Conservation (phyloP, 2,888 invertebrate species). For the Harpalus rufipes region DNA sequence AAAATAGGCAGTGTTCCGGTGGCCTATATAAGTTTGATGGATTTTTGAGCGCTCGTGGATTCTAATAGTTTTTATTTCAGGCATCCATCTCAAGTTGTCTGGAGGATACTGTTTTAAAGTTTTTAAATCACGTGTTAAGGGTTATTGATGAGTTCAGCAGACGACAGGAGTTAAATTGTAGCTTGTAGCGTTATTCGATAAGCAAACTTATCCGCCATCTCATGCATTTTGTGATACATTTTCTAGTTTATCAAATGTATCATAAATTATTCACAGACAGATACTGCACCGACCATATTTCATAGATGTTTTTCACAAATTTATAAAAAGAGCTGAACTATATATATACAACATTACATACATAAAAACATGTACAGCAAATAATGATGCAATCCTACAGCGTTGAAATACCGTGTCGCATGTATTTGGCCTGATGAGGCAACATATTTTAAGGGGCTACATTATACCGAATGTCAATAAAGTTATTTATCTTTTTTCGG, state of each 20-base stretch:
- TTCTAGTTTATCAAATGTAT: slow-evolving; percentile 24
- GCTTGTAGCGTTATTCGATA: slow-evolving; percentile 46
- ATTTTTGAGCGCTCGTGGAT: slow-evolving; percentile 36
- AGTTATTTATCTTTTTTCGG: no score
- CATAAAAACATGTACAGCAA: no score
- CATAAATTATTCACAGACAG: slow-evolving; percentile 3
- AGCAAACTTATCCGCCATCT: slow-evolving; percentile 40
- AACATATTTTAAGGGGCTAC: no score
- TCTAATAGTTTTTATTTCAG: slow-evolving; percentile 55
- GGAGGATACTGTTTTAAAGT: slow-evolving; percentile 52
- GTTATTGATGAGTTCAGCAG: slow-evolving; percentile 45
- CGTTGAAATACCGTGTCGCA: no score
- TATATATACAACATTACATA: no score
- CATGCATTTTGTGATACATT: slow-evolving; percentile 27
- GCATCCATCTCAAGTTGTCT: slow-evolving; percentile 61
- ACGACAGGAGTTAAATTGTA: slow-evolving; percentile 46
- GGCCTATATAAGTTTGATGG: slow-evolving; percentile 49
- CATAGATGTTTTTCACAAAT: slow-evolving; percentile 3
- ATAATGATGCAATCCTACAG: no score
- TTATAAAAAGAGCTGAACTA: neutral
- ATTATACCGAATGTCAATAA: no score
- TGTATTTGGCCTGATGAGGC: no score
- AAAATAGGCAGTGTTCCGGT: slow-evolving; percentile 1
- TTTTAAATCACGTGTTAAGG: slow-evolving; percentile 53
- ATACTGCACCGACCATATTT: neutral